phyloP scores from a whole-genome alignment of 1,140 invertebrate species.

The Neodiprion virginianus region DNA sequence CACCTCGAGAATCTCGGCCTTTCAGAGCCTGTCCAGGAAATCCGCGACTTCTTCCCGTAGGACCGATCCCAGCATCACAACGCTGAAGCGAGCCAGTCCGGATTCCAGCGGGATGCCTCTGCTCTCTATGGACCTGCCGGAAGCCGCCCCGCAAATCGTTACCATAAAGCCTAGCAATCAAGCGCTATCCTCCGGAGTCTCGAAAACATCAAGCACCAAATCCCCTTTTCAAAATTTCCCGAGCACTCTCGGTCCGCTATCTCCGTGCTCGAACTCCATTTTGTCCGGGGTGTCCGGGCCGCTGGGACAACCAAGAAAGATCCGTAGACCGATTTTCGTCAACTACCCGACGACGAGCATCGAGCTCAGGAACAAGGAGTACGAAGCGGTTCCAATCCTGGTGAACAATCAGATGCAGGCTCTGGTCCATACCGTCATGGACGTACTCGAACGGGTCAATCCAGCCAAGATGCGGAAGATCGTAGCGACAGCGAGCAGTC shows the following conservation, averaged over 20 bases:
- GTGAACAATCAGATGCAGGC: constrained; percentile 35
- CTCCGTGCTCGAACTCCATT: not conserved
- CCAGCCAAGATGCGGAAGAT: constrained; percentile 24
- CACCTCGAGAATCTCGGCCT: not conserved
- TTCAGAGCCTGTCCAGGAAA: not conserved
- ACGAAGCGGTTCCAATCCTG: constrained; percentile 25
- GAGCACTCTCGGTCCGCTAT: not conserved
- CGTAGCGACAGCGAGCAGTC: not conserved
- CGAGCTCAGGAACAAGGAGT: constrained; percentile 18
- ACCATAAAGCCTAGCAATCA: not conserved
- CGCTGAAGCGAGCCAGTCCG: constrained; percentile 2
- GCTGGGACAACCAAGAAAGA: not conserved
- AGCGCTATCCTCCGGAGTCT: not conserved
- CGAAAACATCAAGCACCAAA: not conserved
- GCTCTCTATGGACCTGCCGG: not conserved
- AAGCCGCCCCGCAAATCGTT: not conserved
- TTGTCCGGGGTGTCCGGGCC: not conserved
- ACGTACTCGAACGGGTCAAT: constrained; percentile 28
- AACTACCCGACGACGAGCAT: constrained; percentile 19
- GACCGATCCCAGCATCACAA: not conserved
- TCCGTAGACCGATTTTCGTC: constrained; percentile 18
- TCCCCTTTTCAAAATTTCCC: not conserved
- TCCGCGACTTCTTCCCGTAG: not conserved
- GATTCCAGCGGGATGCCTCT: not conserved
- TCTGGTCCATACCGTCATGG: constrained; percentile 29